Conservation (phyloP, 2,113 vertebrate species). For the Tympanuchus pallidicinctus region DNA sequence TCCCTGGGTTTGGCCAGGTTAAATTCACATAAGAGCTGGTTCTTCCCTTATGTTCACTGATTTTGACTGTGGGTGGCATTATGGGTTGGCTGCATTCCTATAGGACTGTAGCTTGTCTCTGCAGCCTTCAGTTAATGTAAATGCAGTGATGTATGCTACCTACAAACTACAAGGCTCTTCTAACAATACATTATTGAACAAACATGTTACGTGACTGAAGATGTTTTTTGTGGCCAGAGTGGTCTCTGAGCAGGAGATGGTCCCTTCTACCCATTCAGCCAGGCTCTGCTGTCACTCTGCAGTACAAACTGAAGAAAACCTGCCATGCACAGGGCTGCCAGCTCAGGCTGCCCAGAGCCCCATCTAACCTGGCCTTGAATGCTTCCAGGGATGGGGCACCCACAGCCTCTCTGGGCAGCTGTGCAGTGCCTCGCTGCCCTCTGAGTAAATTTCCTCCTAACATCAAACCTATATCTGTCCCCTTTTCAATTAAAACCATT, state of each 20-base stretch:
- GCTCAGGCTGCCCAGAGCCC: not conserved
- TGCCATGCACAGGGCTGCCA: too few species aligned
- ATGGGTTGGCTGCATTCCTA: not conserved
- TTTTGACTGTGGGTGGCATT: accelerated
- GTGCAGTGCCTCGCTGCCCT: not conserved
- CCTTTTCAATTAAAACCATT: not conserved
- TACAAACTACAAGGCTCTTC: not conserved
- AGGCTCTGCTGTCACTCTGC: not conserved
- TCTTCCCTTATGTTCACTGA: not conserved
- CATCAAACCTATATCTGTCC: not conserved
- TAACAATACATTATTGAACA: not conserved
- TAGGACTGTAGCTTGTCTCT: not conserved
- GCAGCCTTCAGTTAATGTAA: not conserved
- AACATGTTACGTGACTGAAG: not conserved
- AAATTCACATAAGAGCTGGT: not conserved
- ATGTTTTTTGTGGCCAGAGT: not conserved
- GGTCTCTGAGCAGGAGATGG: not conserved
- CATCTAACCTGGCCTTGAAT: not conserved
- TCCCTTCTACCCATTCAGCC: not conserved
- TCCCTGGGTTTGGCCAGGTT: not conserved
- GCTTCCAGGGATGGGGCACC: too few species aligned
- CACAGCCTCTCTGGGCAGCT: not conserved
- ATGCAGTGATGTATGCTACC: not conserved
- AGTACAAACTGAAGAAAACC: not conserved
- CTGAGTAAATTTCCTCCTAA: not conserved